Evolutionary conservation across 2,888 invertebrate species (phyloP).

Genomic region (Andricus quercusramuli): DNA sequence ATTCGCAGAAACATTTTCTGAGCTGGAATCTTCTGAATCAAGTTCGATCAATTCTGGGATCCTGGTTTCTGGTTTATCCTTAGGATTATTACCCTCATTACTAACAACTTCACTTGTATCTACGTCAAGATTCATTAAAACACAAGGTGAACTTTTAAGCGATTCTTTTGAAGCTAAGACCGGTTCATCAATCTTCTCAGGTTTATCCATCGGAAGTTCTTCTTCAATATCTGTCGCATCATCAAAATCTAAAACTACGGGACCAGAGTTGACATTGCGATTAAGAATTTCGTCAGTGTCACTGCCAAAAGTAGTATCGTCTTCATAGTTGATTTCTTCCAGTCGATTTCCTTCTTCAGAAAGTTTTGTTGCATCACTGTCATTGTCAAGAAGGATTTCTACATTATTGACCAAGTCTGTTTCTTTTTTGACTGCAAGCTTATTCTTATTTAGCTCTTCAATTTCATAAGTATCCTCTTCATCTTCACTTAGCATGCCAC

Average conservation of each 20-base stretch:
- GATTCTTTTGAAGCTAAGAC: background rate
- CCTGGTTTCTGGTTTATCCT: background rate
- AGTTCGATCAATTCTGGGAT: too few species aligned
- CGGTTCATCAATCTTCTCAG: background rate
- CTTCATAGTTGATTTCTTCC: background rate
- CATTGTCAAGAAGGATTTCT: background rate
- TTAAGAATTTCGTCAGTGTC: background rate
- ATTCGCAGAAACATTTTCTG: too few species aligned
- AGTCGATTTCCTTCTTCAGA: background rate
- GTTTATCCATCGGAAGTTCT: background rate
- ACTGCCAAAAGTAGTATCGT: background rate
- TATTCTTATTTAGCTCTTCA: background rate
- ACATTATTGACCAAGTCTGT: background rate
- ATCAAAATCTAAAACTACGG: background rate
- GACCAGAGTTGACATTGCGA: background rate
- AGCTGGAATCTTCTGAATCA: too few species aligned
- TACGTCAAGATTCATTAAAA: background rate
- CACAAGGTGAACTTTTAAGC: background rate
- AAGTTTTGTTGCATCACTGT: background rate
- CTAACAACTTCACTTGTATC: background rate
- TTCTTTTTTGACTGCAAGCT: background rate
- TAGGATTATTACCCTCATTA: background rate
- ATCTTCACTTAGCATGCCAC: background rate
- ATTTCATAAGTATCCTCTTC: too few species aligned
- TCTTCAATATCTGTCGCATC: background rate